Evolutionary conservation across 2,888 invertebrate species (phyloP).

Genomic region (Rhaphigaster nebulosa): DNA sequence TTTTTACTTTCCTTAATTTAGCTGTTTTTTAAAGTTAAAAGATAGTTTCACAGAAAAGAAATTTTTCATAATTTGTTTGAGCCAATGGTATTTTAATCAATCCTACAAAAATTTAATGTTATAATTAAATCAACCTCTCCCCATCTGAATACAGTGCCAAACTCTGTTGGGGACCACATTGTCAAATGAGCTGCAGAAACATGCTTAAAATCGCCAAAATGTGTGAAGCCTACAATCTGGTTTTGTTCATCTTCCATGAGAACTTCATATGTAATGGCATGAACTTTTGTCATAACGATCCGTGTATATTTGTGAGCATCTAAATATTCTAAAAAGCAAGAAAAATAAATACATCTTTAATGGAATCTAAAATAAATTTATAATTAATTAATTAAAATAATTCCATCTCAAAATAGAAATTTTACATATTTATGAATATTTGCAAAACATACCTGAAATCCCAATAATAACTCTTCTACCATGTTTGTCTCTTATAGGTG

Average conservation of each 20-base stretch:
- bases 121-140: conserved; percentile 74
- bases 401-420: background rate
- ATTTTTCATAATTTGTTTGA: background rate
- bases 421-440: conserved; percentile 50
- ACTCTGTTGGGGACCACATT: conserved; percentile 83
- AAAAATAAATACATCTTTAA: conserved; percentile 23
- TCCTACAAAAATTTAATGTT: background rate
- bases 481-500: conserved; percentile 80
- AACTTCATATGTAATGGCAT: conserved; percentile 83
- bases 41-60: background rate
- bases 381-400: background rate
- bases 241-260: conserved; percentile 86
- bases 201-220: conserved; percentile 82
- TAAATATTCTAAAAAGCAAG: conserved; percentile 76
- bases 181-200: conserved; percentile 83
- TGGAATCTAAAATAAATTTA: conserved; percentile 37
- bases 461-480: conserved; percentile 83
- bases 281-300: conserved; percentile 83
- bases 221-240: conserved; percentile 83
- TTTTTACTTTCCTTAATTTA: too few relatives aligned
- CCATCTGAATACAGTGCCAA: conserved; percentile 80
- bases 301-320: conserved; percentile 83
- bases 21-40: background rate
- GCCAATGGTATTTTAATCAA: conserved; percentile 40
- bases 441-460: conserved; percentile 77